Evolutionary conservation across 1,140 invertebrate species (phyloP).

Genomic region (Caenorhabditis elegans): WBcel235 BX284606.5:8667501-8668000

Average conservation of each 20-base stretch:
- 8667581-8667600: not conserved
- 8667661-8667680: not conserved
- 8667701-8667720: not conserved
- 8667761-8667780: too few relatives aligned
- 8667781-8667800: too few relatives aligned
- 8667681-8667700: not conserved
- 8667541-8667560: not conserved
- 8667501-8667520: not conserved
- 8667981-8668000: not conserved
- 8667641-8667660: not conserved
- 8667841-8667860: slow-evolving; percentile 20
- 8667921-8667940: slow-evolving; percentile 4
- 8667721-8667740: too few relatives aligned
- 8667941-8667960: not conserved
- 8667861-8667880: slow-evolving; percentile 4
- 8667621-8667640: slow-evolving; percentile 28
- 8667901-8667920: slow-evolving; percentile 7
- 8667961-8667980: not conserved
- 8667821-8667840: too few relatives aligned
- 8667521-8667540: slow-evolving; percentile 1
- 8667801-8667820: not conserved
- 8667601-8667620: slow-evolving; percentile 5
- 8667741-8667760: too few relatives aligned
- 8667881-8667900: slow-evolving; percentile 2
- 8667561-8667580: not conserved